Conservation (phyloP, 2,888 invertebrate genomes). For the Megamerina dolium region DNA sequence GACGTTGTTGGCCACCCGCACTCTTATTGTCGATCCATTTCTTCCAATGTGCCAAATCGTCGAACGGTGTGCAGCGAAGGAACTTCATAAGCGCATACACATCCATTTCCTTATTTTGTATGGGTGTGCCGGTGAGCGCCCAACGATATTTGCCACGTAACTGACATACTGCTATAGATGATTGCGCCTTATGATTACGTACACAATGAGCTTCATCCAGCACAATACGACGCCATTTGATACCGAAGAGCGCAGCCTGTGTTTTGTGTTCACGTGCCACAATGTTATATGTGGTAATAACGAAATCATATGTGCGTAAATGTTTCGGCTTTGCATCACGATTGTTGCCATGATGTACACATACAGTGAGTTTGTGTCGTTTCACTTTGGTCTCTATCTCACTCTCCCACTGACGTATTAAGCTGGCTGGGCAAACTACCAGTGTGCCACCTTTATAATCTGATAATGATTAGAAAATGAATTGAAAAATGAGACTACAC, state of each 20-base stretch:
- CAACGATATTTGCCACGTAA: conserved; percentile 57
- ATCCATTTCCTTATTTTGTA: conserved; percentile 88
- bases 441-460: conserved; percentile 65
- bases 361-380: conserved; percentile 57
- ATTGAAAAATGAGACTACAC: not conserved
- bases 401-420: conserved; percentile 83
- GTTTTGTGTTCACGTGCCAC: conserved; percentile 58
- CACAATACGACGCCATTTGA: conserved; percentile 80
- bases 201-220: conserved; percentile 92
- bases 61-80: conserved; percentile 79
- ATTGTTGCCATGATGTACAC: conserved; percentile 75
- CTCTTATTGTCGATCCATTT: conserved; percentile 84
- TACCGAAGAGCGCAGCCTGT: conserved; percentile 57
- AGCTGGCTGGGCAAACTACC: conserved; percentile 88
- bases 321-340: conserved; percentile 59
- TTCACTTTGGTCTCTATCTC: conserved; percentile 66
- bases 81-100: conserved; percentile 77
- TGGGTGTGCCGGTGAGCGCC: conserved; percentile 90
- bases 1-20: conserved; percentile 68
- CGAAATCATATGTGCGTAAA: conserved; percentile 69
- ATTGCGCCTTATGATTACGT: conserved; percentile 77
- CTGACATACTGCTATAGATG: conserved; percentile 64
- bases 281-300: conserved; percentile 84
- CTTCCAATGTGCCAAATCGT: conserved; percentile 84
- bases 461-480: conserved; percentile 23